Evolutionary conservation across 1,140 invertebrate species (phyloP), one percentile per base, ranked within the genome.

Genomic region (Metaphire vulgaris): DNA sequence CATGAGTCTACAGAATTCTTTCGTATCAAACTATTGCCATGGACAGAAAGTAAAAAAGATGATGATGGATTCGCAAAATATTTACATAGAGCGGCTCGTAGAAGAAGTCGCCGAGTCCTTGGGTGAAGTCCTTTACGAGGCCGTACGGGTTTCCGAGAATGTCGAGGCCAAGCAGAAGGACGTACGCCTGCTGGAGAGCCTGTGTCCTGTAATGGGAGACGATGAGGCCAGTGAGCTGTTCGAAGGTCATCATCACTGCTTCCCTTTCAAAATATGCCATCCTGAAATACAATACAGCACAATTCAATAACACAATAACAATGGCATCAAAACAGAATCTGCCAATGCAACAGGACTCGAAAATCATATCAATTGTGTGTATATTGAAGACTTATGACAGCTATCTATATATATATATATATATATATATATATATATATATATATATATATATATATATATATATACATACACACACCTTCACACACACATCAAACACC

Each of bases 61-160:
- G 41, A 15, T 30, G 2, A 78, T 70, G 64, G 33, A 32, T 41
- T 76, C n/a, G n/a, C n/a, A 14, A 30, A 65, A 26, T 31, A 78
- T 80, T 79, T 78, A 87, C 87, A 83, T 86, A 56, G 70, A 86
- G 83, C 32, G 86, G 85, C 76, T 87, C 85, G 80, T 87, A 87
- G 79, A 87, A 86, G 74, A 87, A 81, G 72, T 87, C 86, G 26
- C 84, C 83, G 0, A 87, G 79, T n/a, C 86, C 86, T 74, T 87
- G 83, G 0, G 85, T 84, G 73, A 88, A 85, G 76, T 87, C 86
- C 68, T 83, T 83, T 29, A 88, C 80, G 6, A 87, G 80, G 65
- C 86, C 86, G 76, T 87, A 88, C 1, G 87, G 87, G 79, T 88
- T 88, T 15, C 87, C 87, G 28, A 88, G 82, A 0, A 88, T 84